These are phyloP conservation scores for Lasius platythorax DNA, from an alignment of 2,888 invertebrate species.

Conservation along the genomic window DNA sequence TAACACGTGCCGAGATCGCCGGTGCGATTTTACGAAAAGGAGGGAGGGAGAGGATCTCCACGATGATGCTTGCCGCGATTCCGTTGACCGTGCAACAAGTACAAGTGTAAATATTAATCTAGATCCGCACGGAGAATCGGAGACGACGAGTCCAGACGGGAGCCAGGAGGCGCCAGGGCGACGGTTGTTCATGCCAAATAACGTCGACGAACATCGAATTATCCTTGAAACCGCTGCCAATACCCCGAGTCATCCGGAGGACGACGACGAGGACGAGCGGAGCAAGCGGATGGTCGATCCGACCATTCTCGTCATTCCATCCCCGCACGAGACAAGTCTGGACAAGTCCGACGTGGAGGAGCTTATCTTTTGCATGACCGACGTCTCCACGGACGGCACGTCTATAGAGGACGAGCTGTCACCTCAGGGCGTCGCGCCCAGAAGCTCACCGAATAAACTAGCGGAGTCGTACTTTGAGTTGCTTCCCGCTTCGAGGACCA, in stretches of 20 bases:
- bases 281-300: slow-evolving; percentile 3
- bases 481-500: slow-evolving; percentile 48
- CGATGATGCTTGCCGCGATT: slow-evolving; percentile 58
- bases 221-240: slow-evolving; percentile 26
- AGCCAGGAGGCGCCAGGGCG: slow-evolving; percentile 27
- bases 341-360: slow-evolving; percentile 74
- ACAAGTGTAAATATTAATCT: slow-evolving; percentile 69
- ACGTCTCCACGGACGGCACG: slow-evolving; percentile 69
- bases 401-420: slow-evolving; percentile 62
- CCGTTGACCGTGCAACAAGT: slow-evolving; percentile 55
- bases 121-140: slow-evolving; percentile 47
- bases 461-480: slow-evolving; percentile 56
- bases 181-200: slow-evolving; percentile 48
- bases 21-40: slow-evolving; percentile 50
- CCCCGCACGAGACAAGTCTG: slow-evolving; percentile 34
- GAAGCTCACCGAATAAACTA: slow-evolving; percentile 51
- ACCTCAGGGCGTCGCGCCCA: slow-evolving; percentile 49
- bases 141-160: slow-evolving; percentile 28
- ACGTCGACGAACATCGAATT: slow-evolving; percentile 41
- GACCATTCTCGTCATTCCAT: slow-evolving; percentile 22
- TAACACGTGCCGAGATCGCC: slow-evolving; percentile 59
- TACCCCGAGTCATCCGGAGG: not conserved
- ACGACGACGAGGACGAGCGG: slow-evolving; percentile 14
- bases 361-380: slow-evolving; percentile 77
- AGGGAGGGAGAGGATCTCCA: slow-evolving; percentile 32